A percentile compares a stretch with the other conserved stretches of the same genome.
Evolutionary conservation across 2,888 invertebrate species (phyloP).

Genomic region (Eupithecia pulchellata): DNA sequence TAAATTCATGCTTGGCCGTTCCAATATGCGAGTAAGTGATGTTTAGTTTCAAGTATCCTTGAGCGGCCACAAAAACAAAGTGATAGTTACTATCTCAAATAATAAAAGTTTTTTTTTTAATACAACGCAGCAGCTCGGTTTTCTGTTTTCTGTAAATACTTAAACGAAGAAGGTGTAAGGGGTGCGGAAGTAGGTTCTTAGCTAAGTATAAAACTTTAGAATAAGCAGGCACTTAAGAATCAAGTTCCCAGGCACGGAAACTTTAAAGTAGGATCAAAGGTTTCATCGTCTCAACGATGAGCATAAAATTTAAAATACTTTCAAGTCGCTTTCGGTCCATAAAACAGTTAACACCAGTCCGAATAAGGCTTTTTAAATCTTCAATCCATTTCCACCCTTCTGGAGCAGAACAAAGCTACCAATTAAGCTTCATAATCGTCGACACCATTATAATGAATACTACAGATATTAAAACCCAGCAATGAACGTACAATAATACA

Average conservation of each 20-base stretch:
- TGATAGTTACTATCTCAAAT: not conserved
- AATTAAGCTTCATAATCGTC: constrained; percentile 75
- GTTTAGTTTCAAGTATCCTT: constrained; percentile 11
- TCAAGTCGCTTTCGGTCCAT: constrained; percentile 45
- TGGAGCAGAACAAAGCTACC: constrained; percentile 69
- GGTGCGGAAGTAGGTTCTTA: not conserved
- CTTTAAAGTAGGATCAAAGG: constrained; percentile 37
- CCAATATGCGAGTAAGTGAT: constrained; percentile 33
- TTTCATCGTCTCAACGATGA: constrained; percentile 30
- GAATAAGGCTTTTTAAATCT: constrained; percentile 61
- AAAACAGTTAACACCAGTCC: constrained; percentile 53
- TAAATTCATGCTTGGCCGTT: constrained; percentile 36
- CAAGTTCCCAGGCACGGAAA: constrained; percentile 27
- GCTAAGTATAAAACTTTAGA: constrained; percentile 25
- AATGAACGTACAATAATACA: constrained; percentile 67
- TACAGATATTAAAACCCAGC: constrained; percentile 76
- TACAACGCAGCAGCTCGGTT: not conserved
- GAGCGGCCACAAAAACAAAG: not conserved
- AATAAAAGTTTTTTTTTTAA: not conserved
- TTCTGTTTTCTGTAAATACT: not conserved
- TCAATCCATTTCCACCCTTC: constrained; percentile 62
- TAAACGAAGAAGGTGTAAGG: not conserved
- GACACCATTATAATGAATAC: constrained; percentile 77
- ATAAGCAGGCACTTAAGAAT: constrained; percentile 28
- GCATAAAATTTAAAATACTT: constrained; percentile 41